Percentiles rank a stretch among this genome's conserved stretches.
These are phyloP conservation scores for Incurvaria masculella DNA, from an alignment of 2,888 invertebrate species.

Conservation along the genomic window DNA sequence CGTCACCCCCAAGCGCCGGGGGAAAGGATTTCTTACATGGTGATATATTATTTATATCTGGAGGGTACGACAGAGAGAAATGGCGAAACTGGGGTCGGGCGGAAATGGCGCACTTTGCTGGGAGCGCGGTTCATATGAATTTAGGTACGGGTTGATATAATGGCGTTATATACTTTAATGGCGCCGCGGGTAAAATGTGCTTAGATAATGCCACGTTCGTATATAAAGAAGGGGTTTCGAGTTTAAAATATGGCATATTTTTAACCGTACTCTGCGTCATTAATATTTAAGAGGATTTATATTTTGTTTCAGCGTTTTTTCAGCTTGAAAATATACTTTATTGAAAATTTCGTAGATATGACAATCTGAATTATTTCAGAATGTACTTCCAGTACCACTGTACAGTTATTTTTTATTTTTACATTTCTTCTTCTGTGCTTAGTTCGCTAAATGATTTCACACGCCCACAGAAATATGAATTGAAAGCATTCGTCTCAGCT, in stretches of 20 bases:
- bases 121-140: conserved; percentile 17
- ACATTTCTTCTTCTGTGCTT: too few relatives aligned
- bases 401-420: too few relatives aligned
- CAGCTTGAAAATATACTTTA: too few relatives aligned
- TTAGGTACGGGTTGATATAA: neutral
- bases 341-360: too few relatives aligned
- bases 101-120: conserved; percentile 33
- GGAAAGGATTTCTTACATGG: conserved; percentile 50
- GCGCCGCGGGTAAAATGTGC: neutral
- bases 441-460: too few relatives aligned
- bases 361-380: too few relatives aligned
- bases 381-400: too few relatives aligned
- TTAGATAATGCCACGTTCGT: neutral
- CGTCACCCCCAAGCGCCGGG: conserved; percentile 37
- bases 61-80: conserved; percentile 35
- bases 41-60: conserved; percentile 50
- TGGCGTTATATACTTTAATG: too few relatives aligned
- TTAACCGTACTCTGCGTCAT: neutral
- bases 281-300: too few relatives aligned
- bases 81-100: conserved; percentile 26
- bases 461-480: too few relatives aligned
- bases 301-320: too few relatives aligned
- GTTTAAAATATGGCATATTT: neutral
- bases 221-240: neutral
- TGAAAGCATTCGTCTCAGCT: too few relatives aligned